Evolutionary conservation across 2,113 vertebrate genomes (phyloP), one percentile per base, ranked within the genome.

Genomic region (Eidolon helvum): DNA sequence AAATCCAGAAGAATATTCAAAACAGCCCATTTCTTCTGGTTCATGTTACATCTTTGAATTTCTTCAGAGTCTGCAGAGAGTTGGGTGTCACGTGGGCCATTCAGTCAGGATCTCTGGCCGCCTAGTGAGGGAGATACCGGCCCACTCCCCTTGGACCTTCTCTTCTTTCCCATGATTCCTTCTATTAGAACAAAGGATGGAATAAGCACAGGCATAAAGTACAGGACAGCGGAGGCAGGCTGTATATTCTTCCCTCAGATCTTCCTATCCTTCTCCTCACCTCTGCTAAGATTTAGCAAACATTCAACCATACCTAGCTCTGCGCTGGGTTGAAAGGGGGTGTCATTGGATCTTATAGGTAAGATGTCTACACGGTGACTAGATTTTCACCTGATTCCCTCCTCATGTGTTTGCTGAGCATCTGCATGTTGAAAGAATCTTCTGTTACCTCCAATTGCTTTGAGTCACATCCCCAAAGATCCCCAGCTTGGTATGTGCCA

Each of bases 301-400:
- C 12, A 63, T 53, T 55, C 4, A 2, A 18, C 7, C 40, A 2
- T 30, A 19, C 59, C 77, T 14, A 19, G 7, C 50, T 59, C 26
- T 53, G 1, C n/a, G 1, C 14, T 6, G 66, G 55, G 22, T 38
- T 21, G 14, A 22, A 50, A 16, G 1, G 2, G 12, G 11, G 15
- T 30, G 59, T 8, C 10, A 6, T 0, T 82, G 30, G 11, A 30
- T 38, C 7, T 38, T 45, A 19, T 18, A 43, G 65, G 43, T 33
- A 15, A 68, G 26, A 4, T 43, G 33, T 63, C 19, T 53, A 28
- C 3, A 59, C 53, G 40, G 55, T 24, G 10, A 84, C 74, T 30
- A 43, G 24, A 10, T 77, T 38, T 9, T 19, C 40, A 19, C 19
- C 19, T 21, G 5, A 21, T 45, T 8, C 28, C 82, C 24, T 19